phyloP scores from a whole-genome alignment of 1,140 invertebrate species.

The Saccostrea glomerata region DNA sequence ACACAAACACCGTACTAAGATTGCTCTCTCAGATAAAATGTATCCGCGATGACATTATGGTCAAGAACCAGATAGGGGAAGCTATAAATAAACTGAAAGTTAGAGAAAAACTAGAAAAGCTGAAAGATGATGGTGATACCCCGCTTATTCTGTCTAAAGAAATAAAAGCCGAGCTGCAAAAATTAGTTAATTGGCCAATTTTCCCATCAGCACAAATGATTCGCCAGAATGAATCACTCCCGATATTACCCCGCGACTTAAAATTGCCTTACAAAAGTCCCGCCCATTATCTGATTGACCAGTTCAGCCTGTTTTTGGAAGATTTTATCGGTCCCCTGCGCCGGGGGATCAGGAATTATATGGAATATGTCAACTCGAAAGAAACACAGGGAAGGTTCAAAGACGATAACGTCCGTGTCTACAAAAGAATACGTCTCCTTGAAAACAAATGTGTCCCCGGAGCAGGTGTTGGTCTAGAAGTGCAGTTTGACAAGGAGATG shows the following conservation, averaged over 20 bases:
- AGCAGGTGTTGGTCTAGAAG: conserved; percentile 45
- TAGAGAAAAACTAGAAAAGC: neutral
- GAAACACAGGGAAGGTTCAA: conserved; percentile 30
- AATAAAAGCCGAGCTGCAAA: neutral
- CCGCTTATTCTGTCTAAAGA: neutral
- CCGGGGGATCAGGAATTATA: conserved; percentile 67
- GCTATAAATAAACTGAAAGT: neutral
- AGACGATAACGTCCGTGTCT: conserved; percentile 59
- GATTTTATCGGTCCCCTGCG: conserved; percentile 81
- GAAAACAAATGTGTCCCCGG: conserved; percentile 4
- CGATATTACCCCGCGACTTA: neutral
- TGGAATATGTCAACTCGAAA: neutral
- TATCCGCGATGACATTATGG: neutral
- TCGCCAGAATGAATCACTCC: neutral
- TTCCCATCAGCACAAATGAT: neutral
- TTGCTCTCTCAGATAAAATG: conserved; percentile 2
- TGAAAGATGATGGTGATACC: neutral
- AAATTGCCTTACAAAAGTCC: neutral
- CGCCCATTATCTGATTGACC: conserved; percentile 86
- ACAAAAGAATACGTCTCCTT: conserved; percentile 50
- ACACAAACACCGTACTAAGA: neutral
- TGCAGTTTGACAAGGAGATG: conserved; percentile 61
- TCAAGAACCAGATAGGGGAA: neutral
- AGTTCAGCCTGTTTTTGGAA: conserved; percentile 86
- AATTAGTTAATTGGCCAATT: neutral